Evolutionary conservation across 2,113 vertebrate species (phyloP).

Genomic region (Daphoenositta chrysoptera): DNA sequence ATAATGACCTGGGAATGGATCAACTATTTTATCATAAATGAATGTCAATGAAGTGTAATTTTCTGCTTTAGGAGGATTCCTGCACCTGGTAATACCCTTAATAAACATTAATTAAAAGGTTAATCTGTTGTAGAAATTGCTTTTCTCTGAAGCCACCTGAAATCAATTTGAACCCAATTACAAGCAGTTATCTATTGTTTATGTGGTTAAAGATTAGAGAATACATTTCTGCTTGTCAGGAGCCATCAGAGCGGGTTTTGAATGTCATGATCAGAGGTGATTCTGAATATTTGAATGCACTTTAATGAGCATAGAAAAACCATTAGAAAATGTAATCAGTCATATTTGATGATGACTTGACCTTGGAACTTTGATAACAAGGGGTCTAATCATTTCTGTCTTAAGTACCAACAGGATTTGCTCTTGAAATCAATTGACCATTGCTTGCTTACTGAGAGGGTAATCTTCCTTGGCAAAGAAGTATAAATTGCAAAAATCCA

Average conservation of each 20-base stretch:
- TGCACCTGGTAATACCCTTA: constrained; percentile 77
- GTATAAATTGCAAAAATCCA: constrained; percentile 68
- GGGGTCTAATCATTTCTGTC: constrained; percentile 69
- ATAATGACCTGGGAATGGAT: constrained; percentile 59
- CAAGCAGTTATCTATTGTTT: constrained; percentile 81
- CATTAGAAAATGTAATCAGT: constrained; percentile 78
- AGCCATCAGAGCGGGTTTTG: constrained; percentile 63
- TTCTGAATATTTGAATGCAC: constrained; percentile 70
- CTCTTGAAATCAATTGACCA: constrained; percentile 76
- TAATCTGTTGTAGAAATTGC: constrained; percentile 81
- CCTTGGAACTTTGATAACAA: constrained; percentile 75
- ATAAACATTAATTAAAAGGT: constrained; percentile 84
- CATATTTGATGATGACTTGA: constrained; percentile 77
- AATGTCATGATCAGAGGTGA: constrained; percentile 72
- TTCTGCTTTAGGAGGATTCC: constrained; percentile 72
- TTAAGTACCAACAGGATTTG: constrained; percentile 61
- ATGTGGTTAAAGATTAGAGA: constrained; percentile 75
- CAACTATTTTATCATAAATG: constrained; percentile 67
- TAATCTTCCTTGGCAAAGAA: constrained; percentile 68
- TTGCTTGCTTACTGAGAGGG: constrained; percentile 63
- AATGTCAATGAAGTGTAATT: constrained; percentile 74
- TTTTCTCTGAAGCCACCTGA: constrained; percentile 84
- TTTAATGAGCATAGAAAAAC: constrained; percentile 77
- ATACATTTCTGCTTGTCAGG: constrained; percentile 74
- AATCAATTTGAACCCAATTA: constrained; percentile 84